phyloP scores from a whole-genome alignment of 2,113 vertebrate genomes.

The Pyrgilauda ruficollis region DNA sequence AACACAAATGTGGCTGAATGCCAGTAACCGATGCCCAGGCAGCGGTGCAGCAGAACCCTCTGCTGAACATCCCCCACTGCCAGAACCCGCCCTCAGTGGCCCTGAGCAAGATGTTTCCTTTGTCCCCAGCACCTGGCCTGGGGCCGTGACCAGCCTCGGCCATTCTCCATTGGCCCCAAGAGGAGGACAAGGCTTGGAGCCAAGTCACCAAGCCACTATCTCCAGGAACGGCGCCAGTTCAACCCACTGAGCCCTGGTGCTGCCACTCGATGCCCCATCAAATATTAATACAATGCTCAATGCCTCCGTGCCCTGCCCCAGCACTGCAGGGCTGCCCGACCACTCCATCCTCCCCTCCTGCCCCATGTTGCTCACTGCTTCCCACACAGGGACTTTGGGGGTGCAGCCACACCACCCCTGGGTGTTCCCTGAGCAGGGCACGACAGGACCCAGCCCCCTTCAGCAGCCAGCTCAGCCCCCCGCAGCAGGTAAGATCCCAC shows the following conservation, averaged over 20 bases:
- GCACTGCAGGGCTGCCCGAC: not conserved
- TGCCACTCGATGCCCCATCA: constrained; percentile 33
- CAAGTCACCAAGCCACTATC: not conserved
- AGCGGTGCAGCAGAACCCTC: rapidly evolving
- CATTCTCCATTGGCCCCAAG: not conserved
- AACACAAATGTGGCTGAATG: not conserved
- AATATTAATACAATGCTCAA: constrained; percentile 16
- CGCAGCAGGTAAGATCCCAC: not conserved
- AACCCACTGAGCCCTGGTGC: not conserved
- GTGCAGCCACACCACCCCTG: not conserved
- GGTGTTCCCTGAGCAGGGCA: not conserved
- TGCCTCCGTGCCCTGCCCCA: not conserved
- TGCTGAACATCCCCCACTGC: not conserved
- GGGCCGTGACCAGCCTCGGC: rapidly evolving
- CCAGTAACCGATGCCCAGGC: not conserved
- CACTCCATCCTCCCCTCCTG: not conserved
- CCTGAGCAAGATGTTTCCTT: not conserved
- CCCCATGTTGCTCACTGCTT: rapidly evolving
- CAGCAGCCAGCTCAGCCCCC: not conserved
- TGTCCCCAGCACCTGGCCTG: not conserved
- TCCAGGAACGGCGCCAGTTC: not conserved
- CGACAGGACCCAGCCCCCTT: not conserved
- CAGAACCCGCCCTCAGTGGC: not conserved
- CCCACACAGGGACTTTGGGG: not conserved
- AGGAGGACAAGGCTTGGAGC: not conserved